phyloP scores from a whole-genome alignment of 2,797 vertebrate genomes.

The Pantherophis vulpinus region DNA sequence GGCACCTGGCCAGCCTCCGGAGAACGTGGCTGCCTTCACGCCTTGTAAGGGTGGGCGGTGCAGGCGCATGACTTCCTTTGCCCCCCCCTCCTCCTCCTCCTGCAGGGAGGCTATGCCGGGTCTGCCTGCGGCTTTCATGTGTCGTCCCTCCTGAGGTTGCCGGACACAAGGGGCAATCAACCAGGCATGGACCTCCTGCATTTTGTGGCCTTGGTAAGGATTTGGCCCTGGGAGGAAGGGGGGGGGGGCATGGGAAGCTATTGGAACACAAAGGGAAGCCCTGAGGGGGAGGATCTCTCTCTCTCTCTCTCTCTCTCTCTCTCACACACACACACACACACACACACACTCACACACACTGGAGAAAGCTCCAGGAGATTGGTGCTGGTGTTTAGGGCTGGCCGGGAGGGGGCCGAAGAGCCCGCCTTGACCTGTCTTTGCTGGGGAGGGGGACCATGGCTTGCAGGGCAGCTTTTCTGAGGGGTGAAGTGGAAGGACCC shows the following conservation, averaged over 20 bases:
- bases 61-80: not conserved
- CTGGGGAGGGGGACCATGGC: not conserved
- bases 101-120: slow-evolving; percentile 82
- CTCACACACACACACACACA: no score
- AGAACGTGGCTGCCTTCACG: not conserved
- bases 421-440: not conserved
- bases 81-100: not conserved
- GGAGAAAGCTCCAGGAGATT: not conserved
- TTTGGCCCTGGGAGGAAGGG: fast-evolving
- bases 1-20: not conserved
- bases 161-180: slow-evolving; percentile 82
- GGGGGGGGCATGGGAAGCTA: not conserved
- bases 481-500: not conserved
- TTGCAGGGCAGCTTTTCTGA: not conserved
- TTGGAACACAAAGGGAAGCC: not conserved
- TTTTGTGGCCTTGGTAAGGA: slow-evolving; percentile 81
- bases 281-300: not conserved
- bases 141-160: slow-evolving; percentile 79
- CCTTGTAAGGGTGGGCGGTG: not conserved
- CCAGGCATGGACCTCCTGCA: slow-evolving; percentile 87
- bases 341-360: no score
- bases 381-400: no score
- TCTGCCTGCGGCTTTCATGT: slow-evolving; percentile 80
- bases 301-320: no score
- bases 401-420: not conserved